Evolutionary conservation across 2,797 vertebrate species (phyloP).

Genomic region (Galago senegalensis): DNA sequence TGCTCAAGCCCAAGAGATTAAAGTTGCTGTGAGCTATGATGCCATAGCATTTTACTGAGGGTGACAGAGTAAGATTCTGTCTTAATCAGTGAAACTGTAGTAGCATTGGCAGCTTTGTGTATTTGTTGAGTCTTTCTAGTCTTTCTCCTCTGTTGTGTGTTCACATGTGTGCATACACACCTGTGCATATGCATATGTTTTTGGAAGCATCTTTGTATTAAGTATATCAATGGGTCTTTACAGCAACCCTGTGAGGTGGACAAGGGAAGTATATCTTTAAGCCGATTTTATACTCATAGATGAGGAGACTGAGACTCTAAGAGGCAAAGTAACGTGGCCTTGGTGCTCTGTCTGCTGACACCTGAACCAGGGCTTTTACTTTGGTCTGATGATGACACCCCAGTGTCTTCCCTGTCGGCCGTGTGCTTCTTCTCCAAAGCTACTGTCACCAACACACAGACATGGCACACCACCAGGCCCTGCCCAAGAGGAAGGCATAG

Average conservation of each 20-base stretch:
- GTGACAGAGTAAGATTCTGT: no score
- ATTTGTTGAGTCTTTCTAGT: neutral
- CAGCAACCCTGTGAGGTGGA: neutral
- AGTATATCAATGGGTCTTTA: neutral
- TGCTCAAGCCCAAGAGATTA: no score
- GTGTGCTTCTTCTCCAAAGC: neutral
- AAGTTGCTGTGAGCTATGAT: no score
- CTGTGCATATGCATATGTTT: neutral
- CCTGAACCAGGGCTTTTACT: neutral
- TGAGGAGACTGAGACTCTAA: conserved; percentile 18
- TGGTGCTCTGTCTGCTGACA: neutral
- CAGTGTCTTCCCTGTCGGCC: neutral
- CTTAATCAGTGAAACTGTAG: neutral
- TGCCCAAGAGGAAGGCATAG: neutral
- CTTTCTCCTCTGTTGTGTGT: conserved; percentile 12
- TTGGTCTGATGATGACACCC: neutral
- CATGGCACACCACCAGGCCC: neutral
- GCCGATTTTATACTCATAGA: neutral
- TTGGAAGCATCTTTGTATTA: conserved; percentile 41
- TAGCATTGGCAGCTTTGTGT: neutral
- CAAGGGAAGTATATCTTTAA: conserved; percentile 45
- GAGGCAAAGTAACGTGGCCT: conserved; percentile 13
- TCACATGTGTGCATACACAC: neutral
- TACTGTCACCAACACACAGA: neutral
- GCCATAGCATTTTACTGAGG: no score